Conservation (phyloP, 2,797 vertebrate genomes). For the Squalus acanthias region DNA sequence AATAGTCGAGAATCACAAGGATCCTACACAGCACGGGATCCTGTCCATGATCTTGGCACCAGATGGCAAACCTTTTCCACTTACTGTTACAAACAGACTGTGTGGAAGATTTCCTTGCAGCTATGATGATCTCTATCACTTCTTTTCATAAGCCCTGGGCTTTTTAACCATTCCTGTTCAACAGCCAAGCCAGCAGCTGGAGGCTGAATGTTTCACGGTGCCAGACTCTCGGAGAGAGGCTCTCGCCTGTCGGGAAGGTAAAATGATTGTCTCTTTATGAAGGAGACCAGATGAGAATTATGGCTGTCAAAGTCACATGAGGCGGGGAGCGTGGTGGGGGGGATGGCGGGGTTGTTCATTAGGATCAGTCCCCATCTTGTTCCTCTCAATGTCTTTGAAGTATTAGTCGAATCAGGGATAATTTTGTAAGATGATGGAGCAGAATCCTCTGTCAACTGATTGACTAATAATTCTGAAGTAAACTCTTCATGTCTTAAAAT, state of each 20-base stretch:
- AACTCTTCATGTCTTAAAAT: neutral
- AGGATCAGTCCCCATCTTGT: neutral
- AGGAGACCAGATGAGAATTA: slow-evolving; percentile 28
- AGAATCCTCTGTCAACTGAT: neutral
- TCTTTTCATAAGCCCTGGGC: slow-evolving; percentile 36
- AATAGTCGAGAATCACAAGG: slow-evolving; percentile 39
- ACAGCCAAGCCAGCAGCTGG: slow-evolving; percentile 37
- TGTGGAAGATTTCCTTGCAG: slow-evolving; percentile 38
- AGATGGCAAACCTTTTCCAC: slow-evolving; percentile 39
- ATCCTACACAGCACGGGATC: slow-evolving; percentile 39
- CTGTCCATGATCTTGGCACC: slow-evolving; percentile 39
- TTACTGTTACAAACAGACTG: slow-evolving; percentile 38
- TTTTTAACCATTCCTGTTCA: slow-evolving; percentile 37
- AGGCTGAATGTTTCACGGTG: slow-evolving; percentile 31
- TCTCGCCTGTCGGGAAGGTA: slow-evolving; percentile 3
- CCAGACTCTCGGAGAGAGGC: slow-evolving; percentile 27
- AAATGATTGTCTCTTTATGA: slow-evolving; percentile 18
- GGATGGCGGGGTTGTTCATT: neutral
- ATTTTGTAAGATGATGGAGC: neutral
- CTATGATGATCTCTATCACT: slow-evolving; percentile 38
- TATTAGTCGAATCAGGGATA: neutral
- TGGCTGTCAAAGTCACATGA: neutral
- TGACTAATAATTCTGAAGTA: slow-evolving; percentile 11
- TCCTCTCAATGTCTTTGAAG: neutral
- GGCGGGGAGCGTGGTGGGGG: neutral